phyloP scores from a whole-genome alignment of 2,797 vertebrate genomes.

The Moxostoma hubbsi region DNA sequence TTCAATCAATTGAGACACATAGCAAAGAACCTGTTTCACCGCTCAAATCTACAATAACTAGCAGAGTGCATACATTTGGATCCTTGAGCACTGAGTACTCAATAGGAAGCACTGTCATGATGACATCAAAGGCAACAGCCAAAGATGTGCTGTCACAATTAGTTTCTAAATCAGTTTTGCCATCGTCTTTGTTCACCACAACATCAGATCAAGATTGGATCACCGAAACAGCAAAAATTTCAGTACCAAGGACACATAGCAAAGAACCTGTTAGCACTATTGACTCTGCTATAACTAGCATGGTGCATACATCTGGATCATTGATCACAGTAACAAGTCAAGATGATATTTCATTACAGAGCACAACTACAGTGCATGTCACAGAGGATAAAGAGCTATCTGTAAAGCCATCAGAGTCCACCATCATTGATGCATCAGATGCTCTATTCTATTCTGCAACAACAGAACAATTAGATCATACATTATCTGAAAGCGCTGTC shows the following conservation, averaged over 20 bases:
- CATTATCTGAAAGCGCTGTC: constrained; percentile 4
- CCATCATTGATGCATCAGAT: constrained; percentile 23
- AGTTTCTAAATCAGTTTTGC: not conserved
- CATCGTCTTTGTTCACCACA: not conserved
- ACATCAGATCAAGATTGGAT: not conserved
- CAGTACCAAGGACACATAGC: not conserved
- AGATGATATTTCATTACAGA: not conserved
- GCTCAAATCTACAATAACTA: not conserved
- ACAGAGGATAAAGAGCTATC: not conserved
- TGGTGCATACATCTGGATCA: too few species aligned
- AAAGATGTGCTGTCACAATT: not conserved
- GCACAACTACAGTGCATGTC: not conserved
- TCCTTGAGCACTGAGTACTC: not conserved
- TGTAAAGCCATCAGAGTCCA: constrained; percentile 20
- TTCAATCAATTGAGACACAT: not conserved
- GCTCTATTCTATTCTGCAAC: constrained; percentile 14
- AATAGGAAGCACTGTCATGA: not conserved
- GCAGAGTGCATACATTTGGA: too few species aligned
- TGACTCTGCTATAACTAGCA: not conserved
- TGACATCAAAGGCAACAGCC: not conserved
- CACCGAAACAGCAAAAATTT: not conserved
- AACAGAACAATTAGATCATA: constrained; percentile 10
- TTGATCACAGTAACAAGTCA: not conserved
- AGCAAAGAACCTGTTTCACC: not conserved
- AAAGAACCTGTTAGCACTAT: not conserved